Percentiles rank a stretch among this genome's conserved stretches.
Conservation (phyloP, 2,113 vertebrate genomes). For the Zosterops borbonicus region DNA sequence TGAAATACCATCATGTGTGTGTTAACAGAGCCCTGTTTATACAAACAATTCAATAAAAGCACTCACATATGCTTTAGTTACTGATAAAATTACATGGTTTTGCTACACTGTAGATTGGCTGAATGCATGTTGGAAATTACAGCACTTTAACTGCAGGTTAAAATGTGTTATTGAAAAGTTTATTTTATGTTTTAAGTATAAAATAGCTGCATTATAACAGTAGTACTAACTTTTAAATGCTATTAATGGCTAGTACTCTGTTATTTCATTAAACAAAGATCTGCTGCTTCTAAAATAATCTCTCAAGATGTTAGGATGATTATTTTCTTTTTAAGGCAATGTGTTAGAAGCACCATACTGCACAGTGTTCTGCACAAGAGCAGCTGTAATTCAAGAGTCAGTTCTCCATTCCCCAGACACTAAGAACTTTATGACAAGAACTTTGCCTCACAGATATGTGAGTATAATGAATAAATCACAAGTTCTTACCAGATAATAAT, state of each 20-base stretch:
- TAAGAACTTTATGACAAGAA: background rate
- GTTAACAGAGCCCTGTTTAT: background rate
- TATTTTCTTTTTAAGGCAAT: background rate
- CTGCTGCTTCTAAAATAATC: background rate
- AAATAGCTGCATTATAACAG: background rate
- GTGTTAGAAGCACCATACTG: background rate
- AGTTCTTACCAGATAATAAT: background rate
- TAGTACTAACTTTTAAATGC: background rate
- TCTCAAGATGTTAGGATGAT: background rate
- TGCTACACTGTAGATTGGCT: background rate
- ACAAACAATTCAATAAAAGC: background rate
- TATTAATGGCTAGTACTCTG: background rate
- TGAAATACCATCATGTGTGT: background rate
- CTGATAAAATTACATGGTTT: background rate
- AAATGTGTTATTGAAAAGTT: background rate
- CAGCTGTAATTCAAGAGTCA: background rate
- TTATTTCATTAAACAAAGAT: conserved; percentile 1
- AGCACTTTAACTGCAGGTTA: background rate
- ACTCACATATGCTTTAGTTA: background rate
- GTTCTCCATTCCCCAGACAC: background rate
- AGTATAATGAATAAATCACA: background rate
- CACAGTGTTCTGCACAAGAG: background rate
- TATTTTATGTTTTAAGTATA: background rate
- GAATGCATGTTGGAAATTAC: background rate
- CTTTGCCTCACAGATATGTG: background rate